Evolutionary conservation across 2,797 vertebrate species (phyloP).

Genomic region (Choloepus didactylus): DNA sequence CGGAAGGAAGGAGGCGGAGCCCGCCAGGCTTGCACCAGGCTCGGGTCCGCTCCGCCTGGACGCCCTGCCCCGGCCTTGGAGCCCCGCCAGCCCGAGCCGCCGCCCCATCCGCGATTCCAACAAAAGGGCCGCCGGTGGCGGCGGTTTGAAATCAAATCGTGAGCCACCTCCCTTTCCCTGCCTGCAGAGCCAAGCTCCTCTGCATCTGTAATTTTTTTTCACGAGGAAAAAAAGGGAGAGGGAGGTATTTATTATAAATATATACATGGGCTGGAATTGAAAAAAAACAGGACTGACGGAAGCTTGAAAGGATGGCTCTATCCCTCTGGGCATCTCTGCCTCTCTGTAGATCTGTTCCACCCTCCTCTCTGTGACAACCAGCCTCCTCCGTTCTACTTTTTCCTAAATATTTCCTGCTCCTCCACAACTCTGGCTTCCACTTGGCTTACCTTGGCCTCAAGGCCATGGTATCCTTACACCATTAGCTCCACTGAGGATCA

Average conservation of each 20-base stretch:
- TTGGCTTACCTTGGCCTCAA: too few species aligned
- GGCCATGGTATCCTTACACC: neutral
- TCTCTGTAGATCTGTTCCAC: neutral
- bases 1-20: conserved; percentile 45
- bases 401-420: neutral
- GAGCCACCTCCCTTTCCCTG: neutral
- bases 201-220: neutral
- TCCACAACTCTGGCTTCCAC: neutral
- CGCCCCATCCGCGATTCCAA: neutral
- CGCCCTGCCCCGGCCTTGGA: neutral
- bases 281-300: neutral
- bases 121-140: neutral
- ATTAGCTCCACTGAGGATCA: neutral
- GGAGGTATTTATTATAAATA: neutral
- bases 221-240: neutral
- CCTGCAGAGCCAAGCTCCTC: neutral
- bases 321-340: neutral
- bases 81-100: neutral
- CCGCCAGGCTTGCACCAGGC: fast-evolving
- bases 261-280: neutral
- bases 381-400: neutral
- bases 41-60: fast-evolving
- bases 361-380: neutral
- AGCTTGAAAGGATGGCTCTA: neutral
- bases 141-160: neutral